Evolutionary conservation across 23 tunicate species (phyloP).

Genomic region (Halocynthia roretzi): DNA sequence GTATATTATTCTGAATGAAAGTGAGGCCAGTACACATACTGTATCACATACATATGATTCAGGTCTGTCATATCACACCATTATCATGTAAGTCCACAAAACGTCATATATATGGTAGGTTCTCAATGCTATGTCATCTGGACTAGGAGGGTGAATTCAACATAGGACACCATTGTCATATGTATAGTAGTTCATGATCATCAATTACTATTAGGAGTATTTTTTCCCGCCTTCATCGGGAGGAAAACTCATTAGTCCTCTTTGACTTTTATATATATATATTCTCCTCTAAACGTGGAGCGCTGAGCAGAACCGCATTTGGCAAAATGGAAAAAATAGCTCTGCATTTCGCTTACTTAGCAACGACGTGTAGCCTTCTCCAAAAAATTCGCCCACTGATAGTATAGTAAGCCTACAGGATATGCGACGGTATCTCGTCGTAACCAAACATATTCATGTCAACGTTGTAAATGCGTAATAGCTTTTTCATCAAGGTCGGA

Average conservation of each 20-base stretch:
- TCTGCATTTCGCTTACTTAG: too few relatives aligned
- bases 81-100: neutral
- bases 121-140: neutral
- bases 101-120: neutral
- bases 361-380: too few relatives aligned
- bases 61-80: neutral
- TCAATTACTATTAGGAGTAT: too few relatives aligned
- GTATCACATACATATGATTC: neutral
- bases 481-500: neutral
- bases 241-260: too few relatives aligned
- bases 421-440: neutral
- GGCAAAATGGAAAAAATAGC: too few relatives aligned
- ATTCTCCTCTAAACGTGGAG: too few relatives aligned
- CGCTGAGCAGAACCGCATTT: too few relatives aligned
- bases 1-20: neutral
- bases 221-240: too few relatives aligned
- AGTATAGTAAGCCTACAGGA: neutral
- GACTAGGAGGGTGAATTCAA: too few relatives aligned
- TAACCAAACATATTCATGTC: slow-evolving; percentile 16
- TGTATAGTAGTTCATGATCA: too few relatives aligned
- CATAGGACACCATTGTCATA: too few relatives aligned
- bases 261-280: too few relatives aligned
- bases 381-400: neutral
- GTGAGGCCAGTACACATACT: neutral
- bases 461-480: slow-evolving; percentile 3